These are phyloP conservation scores for Etia nguti DNA, from an alignment of 2,113 vertebrate species.

Conservation along the genomic window DNA sequence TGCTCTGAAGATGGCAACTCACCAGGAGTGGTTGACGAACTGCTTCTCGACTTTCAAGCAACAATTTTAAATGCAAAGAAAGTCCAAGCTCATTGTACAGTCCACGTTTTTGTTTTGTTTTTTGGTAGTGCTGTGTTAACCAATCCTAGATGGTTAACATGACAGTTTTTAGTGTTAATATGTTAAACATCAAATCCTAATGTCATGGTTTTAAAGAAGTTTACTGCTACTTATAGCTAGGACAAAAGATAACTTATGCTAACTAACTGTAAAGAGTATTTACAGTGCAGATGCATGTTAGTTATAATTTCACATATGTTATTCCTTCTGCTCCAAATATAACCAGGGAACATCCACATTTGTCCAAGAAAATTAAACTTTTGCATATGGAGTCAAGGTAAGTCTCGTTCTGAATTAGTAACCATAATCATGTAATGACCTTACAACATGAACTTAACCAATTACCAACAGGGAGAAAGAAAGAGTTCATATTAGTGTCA, in stretches of 20 bases:
- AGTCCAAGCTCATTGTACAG: background rate
- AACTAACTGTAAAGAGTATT: background rate
- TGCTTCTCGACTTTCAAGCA: background rate
- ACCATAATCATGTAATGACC: background rate
- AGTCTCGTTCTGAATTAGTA: background rate
- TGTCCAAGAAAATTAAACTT: background rate
- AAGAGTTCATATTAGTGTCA: constrained; percentile 12
- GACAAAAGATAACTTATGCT: background rate
- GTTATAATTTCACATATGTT: background rate
- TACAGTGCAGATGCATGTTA: background rate
- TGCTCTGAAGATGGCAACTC: background rate
- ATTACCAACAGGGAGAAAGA: background rate
- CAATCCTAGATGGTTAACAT: background rate
- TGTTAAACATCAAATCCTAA: background rate
- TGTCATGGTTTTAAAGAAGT: background rate
- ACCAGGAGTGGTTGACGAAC: background rate
- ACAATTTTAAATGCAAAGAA: background rate
- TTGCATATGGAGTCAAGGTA: background rate
- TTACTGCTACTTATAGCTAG: background rate
- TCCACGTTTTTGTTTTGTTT: background rate
- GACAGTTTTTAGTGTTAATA: background rate
- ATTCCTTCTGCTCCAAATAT: background rate
- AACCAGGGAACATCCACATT: background rate
- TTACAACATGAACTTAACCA: background rate
- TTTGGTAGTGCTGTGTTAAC: background rate